A percentile compares a stretch with the other conserved stretches of the same genome.
Conservation (phyloP, 2,797 vertebrate genomes). For the Enteromius radiatus region DNA sequence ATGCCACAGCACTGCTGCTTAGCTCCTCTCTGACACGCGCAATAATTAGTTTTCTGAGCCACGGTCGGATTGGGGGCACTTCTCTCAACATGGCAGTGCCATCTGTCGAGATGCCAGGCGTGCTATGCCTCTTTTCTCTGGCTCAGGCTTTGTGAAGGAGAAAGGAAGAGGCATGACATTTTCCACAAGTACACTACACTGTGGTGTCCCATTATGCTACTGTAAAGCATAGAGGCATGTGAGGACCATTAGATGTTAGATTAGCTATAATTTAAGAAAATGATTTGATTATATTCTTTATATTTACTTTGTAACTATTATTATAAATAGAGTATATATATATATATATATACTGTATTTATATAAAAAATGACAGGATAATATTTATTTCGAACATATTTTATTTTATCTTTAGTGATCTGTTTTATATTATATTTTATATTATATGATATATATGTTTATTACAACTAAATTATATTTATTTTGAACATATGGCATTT, state of each 20-base stretch:
- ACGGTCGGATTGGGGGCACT: constrained; percentile 51
- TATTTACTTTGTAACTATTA: too few relatives aligned
- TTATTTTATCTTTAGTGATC: too few relatives aligned
- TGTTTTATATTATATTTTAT: too few relatives aligned
- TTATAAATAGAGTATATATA: too few relatives aligned
- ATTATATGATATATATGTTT: too few relatives aligned
- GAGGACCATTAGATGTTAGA: not conserved
- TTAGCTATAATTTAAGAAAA: not conserved
- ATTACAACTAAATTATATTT: too few relatives aligned
- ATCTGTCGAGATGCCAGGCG: constrained; percentile 69
- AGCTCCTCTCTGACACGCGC: constrained; percentile 64
- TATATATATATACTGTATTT: too few relatives aligned
- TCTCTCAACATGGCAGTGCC: constrained; percentile 66
- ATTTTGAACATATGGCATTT: too few relatives aligned
- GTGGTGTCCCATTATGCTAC: not conserved
- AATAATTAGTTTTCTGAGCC: constrained; percentile 72
- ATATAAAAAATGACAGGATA: too few relatives aligned
- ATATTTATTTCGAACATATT: too few relatives aligned
- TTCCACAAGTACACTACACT: not conserved
- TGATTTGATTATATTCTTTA: too few relatives aligned
- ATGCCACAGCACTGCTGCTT: constrained; percentile 63
- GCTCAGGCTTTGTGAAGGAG: constrained; percentile 20
- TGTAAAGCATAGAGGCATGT: not conserved
- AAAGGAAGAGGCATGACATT: not conserved
- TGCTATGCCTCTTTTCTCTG: not conserved